Conservation (phyloP, 2,113 vertebrate genomes). For the Raphicerus campestris region DNA sequence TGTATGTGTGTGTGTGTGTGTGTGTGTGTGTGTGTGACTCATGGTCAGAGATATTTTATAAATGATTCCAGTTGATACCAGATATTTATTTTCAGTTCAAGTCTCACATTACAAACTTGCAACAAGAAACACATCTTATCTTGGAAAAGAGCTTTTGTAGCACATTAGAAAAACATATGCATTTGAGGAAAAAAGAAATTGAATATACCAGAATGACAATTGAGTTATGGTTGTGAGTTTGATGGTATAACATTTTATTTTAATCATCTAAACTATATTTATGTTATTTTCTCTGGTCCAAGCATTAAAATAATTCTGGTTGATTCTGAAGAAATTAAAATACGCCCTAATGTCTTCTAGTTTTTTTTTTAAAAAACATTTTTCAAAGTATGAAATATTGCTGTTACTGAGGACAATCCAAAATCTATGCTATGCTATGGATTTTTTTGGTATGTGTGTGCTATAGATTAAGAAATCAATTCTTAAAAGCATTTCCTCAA, state of each 20-base stretch:
- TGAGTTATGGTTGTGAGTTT: background rate
- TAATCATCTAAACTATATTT: background rate
- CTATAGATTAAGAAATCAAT: slow-evolving; percentile 5
- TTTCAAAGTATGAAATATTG: background rate
- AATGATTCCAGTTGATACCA: background rate
- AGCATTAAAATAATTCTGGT: slow-evolving; percentile 6
- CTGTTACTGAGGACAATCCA: background rate
- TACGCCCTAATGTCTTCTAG: background rate
- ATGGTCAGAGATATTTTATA: background rate
- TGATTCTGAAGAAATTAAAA: background rate
- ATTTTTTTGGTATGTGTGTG: background rate
- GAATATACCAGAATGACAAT: background rate
- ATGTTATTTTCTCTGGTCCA: background rate
- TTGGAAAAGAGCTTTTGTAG: background rate
- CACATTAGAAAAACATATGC: background rate
- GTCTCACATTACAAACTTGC: background rate
- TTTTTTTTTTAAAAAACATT: background rate
- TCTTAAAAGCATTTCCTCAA: slow-evolving; percentile 18
- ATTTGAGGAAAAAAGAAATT: background rate
- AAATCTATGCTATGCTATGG: background rate
- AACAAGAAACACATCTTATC: background rate
- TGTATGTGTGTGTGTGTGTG: no score
- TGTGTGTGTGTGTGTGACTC: background rate
- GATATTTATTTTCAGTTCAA: slow-evolving; percentile 23
- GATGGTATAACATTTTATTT: slow-evolving; percentile 5